Evolutionary conservation across 2,113 vertebrate genomes (phyloP), one percentile per base, ranked within the genome.

Genomic region (Syrmaticus mikado): DNA sequence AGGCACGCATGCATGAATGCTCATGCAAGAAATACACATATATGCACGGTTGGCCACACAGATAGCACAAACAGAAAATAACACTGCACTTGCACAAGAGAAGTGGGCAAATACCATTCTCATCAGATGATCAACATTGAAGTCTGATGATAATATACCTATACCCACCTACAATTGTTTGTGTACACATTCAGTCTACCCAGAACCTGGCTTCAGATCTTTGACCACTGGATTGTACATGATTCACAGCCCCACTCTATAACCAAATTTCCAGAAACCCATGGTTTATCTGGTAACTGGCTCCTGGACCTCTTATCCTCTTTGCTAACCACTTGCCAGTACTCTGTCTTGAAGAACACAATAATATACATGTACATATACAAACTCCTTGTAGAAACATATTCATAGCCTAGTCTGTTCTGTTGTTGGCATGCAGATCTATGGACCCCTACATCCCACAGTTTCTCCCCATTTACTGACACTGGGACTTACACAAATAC

Each of bases 251-350:
- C 6, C 11, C 8, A 36, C 4, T 60, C 15, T 8, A 7, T 40
- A 40, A 21, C 27, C 22, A 60, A 19, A 5, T 76, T 80, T 64
- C 16, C 13, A 60, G 36, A 50, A 48, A 83, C 3, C 2, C 27
- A 15, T 3, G 0, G 1, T 74, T 18, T 75, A n/a, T 27, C 7
- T 22, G 4, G 3, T 71, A 27, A 41, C 60, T 50, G 11, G 4
- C 5, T 65, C 18, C 25, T 76, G 67, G 22, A 48, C 11, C 6
- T 38, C 34, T 36, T 25, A 61, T 9, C 21, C 30, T 53, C 72
- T 12, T 19, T 67, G 32, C 22, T 22, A 46, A 36, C 11, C 57
- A 24, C 28, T 62, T 55, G 6, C 5, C 65, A 45, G 27, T 87
- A 22, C 21, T 70, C 12, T 40, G 43, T 5, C 32, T 84, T 85